phyloP scores from a whole-genome alignment of 1,140 invertebrate species.

The Drosophila yakuba region DNA sequence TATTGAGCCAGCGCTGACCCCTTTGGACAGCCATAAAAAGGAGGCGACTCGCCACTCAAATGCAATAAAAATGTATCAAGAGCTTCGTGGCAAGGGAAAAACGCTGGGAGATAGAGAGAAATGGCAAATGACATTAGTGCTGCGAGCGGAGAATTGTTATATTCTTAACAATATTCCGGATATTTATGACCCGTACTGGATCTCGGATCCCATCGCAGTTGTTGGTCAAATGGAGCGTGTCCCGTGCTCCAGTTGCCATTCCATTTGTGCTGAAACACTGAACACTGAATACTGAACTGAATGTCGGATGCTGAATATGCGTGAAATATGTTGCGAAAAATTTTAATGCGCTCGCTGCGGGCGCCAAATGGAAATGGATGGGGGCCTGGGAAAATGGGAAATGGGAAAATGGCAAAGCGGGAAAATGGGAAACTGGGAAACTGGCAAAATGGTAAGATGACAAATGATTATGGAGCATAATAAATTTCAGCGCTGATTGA shows the following conservation, averaged over 20 bases:
- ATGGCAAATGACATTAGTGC: constrained; percentile 37
- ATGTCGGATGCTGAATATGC: constrained; percentile 60
- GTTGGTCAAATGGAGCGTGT: constrained; percentile 51
- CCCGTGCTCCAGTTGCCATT: constrained; percentile 46
- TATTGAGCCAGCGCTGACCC: constrained; percentile 24
- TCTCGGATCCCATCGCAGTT: constrained; percentile 5
- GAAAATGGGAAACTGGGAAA: constrained; percentile 25
- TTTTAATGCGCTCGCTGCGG: constrained; percentile 78
- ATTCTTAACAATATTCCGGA: constrained; percentile 79
- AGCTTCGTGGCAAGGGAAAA: constrained; percentile 6
- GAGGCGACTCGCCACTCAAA: constrained; percentile 12
- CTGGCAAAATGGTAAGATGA: constrained; percentile 56
- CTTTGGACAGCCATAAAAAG: constrained; percentile 38
- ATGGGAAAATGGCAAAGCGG: neutral
- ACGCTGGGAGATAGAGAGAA: constrained; percentile 8
- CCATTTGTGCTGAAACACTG: constrained; percentile 17
- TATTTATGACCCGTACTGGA: constrained; percentile 66
- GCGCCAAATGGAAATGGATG: constrained; percentile 66
- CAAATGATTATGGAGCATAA: constrained; percentile 81
- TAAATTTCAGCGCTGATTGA: constrained; percentile 78
- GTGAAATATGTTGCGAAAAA: constrained; percentile 80
- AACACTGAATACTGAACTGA: constrained; percentile 3
- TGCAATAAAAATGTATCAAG: constrained; percentile 41
- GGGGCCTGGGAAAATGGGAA: neutral
- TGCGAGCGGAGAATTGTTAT: constrained; percentile 63